These are phyloP conservation scores for Tetrapedia diversipes DNA, from an alignment of 2,888 invertebrate species.

Conservation along the genomic window DNA sequence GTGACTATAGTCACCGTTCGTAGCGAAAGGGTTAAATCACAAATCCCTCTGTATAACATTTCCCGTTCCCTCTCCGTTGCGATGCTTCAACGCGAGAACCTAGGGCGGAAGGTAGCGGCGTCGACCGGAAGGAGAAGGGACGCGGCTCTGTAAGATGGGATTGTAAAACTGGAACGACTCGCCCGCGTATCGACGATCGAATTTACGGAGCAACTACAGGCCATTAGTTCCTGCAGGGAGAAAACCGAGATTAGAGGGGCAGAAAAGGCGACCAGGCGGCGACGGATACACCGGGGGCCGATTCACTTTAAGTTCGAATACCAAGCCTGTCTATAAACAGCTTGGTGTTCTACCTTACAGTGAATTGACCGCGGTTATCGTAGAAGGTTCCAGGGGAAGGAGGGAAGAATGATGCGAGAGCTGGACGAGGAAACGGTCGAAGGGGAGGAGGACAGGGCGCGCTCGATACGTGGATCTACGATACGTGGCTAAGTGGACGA, in stretches of 20 bases:
- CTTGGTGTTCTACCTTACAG: slow-evolving; percentile 99
- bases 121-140: too few species aligned
- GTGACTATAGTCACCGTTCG: too few species aligned
- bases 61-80: too few species aligned
- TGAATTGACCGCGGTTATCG: slow-evolving; percentile 87
- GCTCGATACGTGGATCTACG: too few species aligned
- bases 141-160: too few species aligned
- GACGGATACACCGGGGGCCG: slow-evolving; percentile 82
- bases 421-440: too few species aligned
- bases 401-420: too few species aligned
- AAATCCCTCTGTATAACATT: too few species aligned
- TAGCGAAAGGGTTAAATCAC: too few species aligned
- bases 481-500: slow-evolving; percentile 72
- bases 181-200: slow-evolving; percentile 35
- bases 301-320: slow-evolving; percentile 96
- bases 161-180: slow-evolving; percentile 28
- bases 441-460: too few species aligned
- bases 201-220: slow-evolving; percentile 50
- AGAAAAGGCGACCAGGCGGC: slow-evolving; percentile 22
- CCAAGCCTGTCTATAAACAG: slow-evolving; percentile 90
- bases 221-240: slow-evolving; percentile 47
- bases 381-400: slow-evolving; percentile 39
- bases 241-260: slow-evolving; percentile 25
- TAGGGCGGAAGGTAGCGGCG: too few species aligned
- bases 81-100: too few species aligned